Evolutionary conservation across 1,140 invertebrate species (phyloP), one percentile per base, ranked within the genome.

Genomic region (Tetraneura akinire): DNA sequence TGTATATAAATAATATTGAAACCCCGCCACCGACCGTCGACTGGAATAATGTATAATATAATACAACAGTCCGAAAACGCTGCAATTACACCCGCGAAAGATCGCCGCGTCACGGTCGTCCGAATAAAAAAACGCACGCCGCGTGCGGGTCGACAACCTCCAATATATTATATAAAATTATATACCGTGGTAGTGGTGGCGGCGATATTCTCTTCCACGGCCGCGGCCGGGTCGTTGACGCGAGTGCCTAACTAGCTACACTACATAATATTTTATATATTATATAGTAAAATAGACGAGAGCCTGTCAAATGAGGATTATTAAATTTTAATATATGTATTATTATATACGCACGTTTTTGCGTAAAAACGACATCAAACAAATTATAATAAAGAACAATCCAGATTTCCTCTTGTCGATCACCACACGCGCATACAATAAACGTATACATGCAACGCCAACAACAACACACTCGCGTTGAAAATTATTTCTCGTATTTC

Each of bases 31-130:
- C 13, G n/a, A 6, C 10, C 14, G 6, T 13, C 0, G 3, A 8
- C 11, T 29, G 5, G 11, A 8, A 57, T 8, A n/a, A n/a, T n/a
- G n/a, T n/a, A n/a, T n/a, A n/a, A n/a, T n/a, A n/a, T n/a, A n/a
- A 18, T 8, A 32, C 29, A 18, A 42, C 37, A 68, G 66, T 68
- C 66, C 66, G 6, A 71, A 71, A 71, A 49, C 68, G 47, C 23
- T 71, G 68, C 68, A 71, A 71, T 71, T 71, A 71, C 68, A 71
- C 68, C 68, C 47, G 47, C 47, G 47, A 71, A 71, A 71, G 68
- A 71, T 71, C 68, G 68, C 68, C 23, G 68, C 68, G 68, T 71
- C 68, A 71, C 68, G 68, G 68, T 71, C 26, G 68, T 45, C 47
- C 47, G 23, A 51, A 23, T 29, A 29, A 51, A 71, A n/a, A 37